Conservation (phyloP, 2,888 invertebrate species). For the Chrysomela aeneicollis region DNA sequence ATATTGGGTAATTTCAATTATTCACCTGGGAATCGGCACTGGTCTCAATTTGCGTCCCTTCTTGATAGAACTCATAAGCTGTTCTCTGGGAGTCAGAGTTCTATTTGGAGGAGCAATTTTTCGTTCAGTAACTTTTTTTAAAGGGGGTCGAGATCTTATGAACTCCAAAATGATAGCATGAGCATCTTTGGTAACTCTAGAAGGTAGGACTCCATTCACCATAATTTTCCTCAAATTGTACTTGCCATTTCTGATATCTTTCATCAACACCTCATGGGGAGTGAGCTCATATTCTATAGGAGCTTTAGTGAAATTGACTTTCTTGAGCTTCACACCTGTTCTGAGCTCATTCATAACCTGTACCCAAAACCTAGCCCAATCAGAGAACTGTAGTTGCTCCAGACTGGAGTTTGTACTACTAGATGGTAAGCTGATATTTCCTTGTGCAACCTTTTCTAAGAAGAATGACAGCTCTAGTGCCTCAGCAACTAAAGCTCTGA, state of each 20-base stretch:
- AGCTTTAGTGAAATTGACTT: constrained; percentile 78
- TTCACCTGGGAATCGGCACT: constrained; percentile 53
- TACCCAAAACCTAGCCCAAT: constrained; percentile 96
- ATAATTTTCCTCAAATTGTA: constrained; percentile 88
- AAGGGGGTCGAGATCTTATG: constrained; percentile 92
- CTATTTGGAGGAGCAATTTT: constrained; percentile 79
- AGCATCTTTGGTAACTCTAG: constrained; percentile 90
- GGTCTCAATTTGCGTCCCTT: constrained; percentile 76
- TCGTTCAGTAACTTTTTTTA: constrained; percentile 89
- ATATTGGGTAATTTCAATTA: constrained; percentile 5
- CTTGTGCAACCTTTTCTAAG: constrained; percentile 81
- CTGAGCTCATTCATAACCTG: constrained; percentile 93
- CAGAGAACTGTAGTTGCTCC: constrained; percentile 84
- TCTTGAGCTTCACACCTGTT: constrained; percentile 92
- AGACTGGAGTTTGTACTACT: constrained; percentile 73
- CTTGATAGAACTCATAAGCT: constrained; percentile 86
- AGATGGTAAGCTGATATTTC: constrained; percentile 72
- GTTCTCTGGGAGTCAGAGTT: constrained; percentile 81
- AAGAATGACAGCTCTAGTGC: constrained; percentile 90
- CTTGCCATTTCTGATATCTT: constrained; percentile 90
- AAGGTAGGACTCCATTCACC: constrained; percentile 84
- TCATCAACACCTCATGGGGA: constrained; percentile 96
- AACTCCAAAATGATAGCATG: constrained; percentile 96
- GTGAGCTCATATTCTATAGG: constrained; percentile 93
- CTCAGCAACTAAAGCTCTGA: constrained; percentile 91